A percentile compares a stretch with the other conserved stretches of the same genome.
Evolutionary conservation across 30 jellyfish, hydroid and myxozoan genomes (phyloP).

Genomic region (Aurelia aurita complex sp. Pacific): DNA sequence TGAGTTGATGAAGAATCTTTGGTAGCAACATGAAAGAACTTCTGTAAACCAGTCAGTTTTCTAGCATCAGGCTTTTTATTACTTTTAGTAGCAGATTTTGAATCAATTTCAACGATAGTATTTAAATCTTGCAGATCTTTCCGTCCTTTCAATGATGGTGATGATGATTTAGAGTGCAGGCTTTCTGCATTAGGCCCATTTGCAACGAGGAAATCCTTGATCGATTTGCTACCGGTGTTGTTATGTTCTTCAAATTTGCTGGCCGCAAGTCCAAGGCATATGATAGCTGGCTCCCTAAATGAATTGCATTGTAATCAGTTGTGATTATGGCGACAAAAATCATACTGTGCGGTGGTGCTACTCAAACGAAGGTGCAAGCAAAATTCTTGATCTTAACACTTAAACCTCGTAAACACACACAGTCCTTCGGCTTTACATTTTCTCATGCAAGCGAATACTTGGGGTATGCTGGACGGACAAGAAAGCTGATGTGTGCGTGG

Average conservation of each 20-base stretch:
- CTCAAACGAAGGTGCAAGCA: no score
- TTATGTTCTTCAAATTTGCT: conserved; percentile 65
- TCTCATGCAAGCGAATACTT: no score
- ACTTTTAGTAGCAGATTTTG: not conserved
- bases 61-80: not conserved
- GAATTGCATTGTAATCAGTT: no score
- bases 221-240: conserved; percentile 49
- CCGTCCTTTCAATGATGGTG: not conserved
- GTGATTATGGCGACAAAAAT: no score
- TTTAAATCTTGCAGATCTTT: no score
- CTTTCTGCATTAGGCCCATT: not conserved
- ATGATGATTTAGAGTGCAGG: not conserved
- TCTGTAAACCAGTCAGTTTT: not conserved
- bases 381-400: no score
- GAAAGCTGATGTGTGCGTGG: no score
- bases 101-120: not conserved
- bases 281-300: conserved; percentile 87
- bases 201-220: conserved; percentile 21
- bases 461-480: no score
- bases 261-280: conserved; percentile 71
- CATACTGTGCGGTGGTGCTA: no score
- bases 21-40: not conserved
- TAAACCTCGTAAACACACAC: no score
- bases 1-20: not conserved
- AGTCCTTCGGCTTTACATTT: no score